Percentiles rank a stretch among this genome's conserved stretches.
These are phyloP conservation scores for Crocuta crocuta DNA, from an alignment of 2,113 vertebrate species.

Conservation along the genomic window DNA sequence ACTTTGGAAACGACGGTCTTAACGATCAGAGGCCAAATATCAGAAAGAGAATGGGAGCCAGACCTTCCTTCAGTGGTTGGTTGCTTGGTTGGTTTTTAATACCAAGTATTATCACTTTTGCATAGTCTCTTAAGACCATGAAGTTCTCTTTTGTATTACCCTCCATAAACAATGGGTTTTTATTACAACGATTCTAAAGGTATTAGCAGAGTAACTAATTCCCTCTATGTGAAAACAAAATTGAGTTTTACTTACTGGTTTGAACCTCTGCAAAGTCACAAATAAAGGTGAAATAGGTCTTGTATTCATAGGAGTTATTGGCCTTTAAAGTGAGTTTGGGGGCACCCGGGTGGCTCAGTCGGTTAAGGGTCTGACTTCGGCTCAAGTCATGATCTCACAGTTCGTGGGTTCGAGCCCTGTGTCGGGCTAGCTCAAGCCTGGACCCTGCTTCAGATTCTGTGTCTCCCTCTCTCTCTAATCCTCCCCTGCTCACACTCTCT, in stretches of 20 bases:
- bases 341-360: no score
- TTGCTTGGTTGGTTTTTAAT: neutral
- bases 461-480: no score
- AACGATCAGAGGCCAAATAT: neutral
- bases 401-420: no score
- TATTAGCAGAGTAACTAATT: slow-evolving; percentile 20
- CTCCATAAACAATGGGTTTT: slow-evolving; percentile 25
- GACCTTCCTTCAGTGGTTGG: neutral
- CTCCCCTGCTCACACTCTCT: no score
- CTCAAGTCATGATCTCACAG: no score
- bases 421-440: no score
- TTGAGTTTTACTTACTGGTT: slow-evolving; percentile 36
- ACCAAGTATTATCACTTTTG: neutral
- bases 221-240: slow-evolving; percentile 18
- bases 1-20: slow-evolving; percentile 10
- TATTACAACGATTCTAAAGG: neutral
- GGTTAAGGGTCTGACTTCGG: no score
- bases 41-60: neutral
- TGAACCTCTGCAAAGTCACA: slow-evolving; percentile 29
- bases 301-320: neutral
- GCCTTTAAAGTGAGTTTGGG: slow-evolving; percentile 25
- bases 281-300: slow-evolving; percentile 50
- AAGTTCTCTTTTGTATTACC: slow-evolving; percentile 11
- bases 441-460: no score
- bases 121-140: neutral